phyloP scores from a whole-genome alignment of 1,140 invertebrate genomes.

The Solenopsis invicta region DNA sequence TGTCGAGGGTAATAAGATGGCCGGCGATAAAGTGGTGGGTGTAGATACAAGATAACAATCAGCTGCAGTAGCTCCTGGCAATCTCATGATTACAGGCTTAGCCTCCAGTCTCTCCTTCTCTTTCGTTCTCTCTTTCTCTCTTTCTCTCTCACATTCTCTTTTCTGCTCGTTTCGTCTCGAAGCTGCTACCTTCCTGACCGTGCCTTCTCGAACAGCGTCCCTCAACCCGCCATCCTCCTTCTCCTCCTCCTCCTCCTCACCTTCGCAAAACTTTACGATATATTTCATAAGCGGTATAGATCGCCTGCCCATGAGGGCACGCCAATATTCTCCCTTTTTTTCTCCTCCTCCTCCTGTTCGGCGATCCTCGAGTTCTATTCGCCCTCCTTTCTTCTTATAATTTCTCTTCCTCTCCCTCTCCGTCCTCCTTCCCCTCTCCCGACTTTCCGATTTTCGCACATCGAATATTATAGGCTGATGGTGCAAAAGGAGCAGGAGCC shows the following conservation, averaged over 20 bases:
- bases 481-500: constrained; percentile 71
- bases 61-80: constrained; percentile 86
- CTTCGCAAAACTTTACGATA: constrained; percentile 70
- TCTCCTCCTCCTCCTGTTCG: constrained; percentile 19
- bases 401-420: constrained; percentile 52
- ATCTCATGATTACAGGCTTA: constrained; percentile 86
- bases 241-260: constrained; percentile 20
- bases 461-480: constrained; percentile 76
- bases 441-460: constrained; percentile 79
- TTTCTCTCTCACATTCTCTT: constrained; percentile 32
- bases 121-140: constrained; percentile 11
- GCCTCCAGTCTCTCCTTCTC: constrained; percentile 75
- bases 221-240: constrained; percentile 10
- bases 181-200: constrained; percentile 52
- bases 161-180: constrained; percentile 39
- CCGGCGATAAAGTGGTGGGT: constrained; percentile 86
- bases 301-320: constrained; percentile 54
- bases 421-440: constrained; percentile 21
- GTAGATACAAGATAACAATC: constrained; percentile 87
- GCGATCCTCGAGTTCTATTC: constrained; percentile 43
- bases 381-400: constrained; percentile 24
- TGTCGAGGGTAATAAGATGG: constrained; percentile 86
- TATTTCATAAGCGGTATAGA: constrained; percentile 71
- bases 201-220: constrained; percentile 28
- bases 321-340: neutral